Evolutionary conservation across 2,113 vertebrate species (phyloP).

Genomic region (Morone saxatilis): DNA sequence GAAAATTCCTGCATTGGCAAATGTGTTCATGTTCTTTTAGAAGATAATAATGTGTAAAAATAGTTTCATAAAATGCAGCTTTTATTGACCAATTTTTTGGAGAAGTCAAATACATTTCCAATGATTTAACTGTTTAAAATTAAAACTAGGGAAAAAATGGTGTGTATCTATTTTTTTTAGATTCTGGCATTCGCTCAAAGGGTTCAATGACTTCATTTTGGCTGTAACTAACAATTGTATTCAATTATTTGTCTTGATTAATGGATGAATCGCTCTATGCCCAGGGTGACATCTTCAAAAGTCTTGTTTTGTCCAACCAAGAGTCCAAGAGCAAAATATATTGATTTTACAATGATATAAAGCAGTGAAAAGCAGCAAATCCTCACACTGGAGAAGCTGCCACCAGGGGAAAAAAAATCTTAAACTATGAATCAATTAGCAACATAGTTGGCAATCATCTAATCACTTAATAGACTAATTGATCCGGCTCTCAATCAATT

Average conservation of each 20-base stretch:
- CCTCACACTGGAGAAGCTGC: background rate
- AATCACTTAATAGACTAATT: background rate
- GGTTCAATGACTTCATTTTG: slow-evolving; percentile 13
- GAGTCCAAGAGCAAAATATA: background rate
- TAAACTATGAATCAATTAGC: background rate
- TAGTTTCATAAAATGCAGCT: background rate
- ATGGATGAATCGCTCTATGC: background rate
- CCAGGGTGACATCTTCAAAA: background rate
- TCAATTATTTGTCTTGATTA: background rate
- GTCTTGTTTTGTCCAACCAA: background rate
- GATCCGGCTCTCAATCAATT: background rate
- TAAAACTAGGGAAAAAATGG: background rate
- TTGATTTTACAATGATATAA: background rate
- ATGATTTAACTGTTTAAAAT: background rate
- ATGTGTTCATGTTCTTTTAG: slow-evolving; percentile 23
- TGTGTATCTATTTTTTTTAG: background rate
- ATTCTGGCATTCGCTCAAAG: slow-evolving; percentile 2
- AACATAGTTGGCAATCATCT: background rate
- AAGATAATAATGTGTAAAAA: slow-evolving; percentile 33
- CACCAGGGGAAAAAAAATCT: background rate
- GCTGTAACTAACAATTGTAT: slow-evolving; percentile 18
- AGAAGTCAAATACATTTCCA: background rate
- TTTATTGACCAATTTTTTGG: background rate
- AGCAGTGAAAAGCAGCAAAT: background rate
- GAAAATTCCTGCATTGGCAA: slow-evolving; percentile 10